A percentile compares a stretch with the other conserved stretches of the same genome.
Evolutionary conservation across 2,888 invertebrate species (phyloP).

Genomic region (Agrilus biguttatus): DNA sequence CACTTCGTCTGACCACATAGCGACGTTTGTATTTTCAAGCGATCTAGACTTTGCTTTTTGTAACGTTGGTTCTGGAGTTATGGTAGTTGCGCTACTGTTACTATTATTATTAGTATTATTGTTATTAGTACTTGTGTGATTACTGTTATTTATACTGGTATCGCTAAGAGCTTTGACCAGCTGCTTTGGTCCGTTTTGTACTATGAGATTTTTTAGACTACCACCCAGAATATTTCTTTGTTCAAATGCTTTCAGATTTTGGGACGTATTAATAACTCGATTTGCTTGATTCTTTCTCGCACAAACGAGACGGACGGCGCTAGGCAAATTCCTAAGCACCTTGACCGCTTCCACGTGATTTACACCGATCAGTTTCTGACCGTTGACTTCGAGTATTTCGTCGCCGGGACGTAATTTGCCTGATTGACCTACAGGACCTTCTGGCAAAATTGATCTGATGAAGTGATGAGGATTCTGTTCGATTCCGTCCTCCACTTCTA

Average conservation of each 20-base stretch:
- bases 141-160: conserved; percentile 74
- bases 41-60: conserved; percentile 74
- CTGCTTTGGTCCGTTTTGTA: conserved; percentile 24
- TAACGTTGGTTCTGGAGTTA: conserved; percentile 49
- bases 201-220: conserved; percentile 66
- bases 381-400: conserved; percentile 93
- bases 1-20: conserved; percentile 93
- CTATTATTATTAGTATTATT: conserved; percentile 68
- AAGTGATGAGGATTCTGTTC: conserved; percentile 98
- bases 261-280: conserved; percentile 59
- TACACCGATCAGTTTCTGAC: conserved; percentile 76
- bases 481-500: conserved; percentile 92
- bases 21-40: conserved; percentile 87
- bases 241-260: conserved; percentile 67
- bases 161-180: conserved; percentile 91
- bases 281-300: conserved; percentile 52
- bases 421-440: conserved; percentile 91
- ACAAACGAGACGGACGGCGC: conserved; percentile 82
- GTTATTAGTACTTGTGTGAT: conserved; percentile 66
- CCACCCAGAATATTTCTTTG: conserved; percentile 73
- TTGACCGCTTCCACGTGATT: conserved; percentile 95
- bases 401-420: conserved; percentile 87
- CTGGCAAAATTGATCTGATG: conserved; percentile 87
- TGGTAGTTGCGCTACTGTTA: conserved; percentile 71
- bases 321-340: conserved; percentile 84